Evolutionary conservation across 2,113 vertebrate genomes (phyloP).

Genomic region (Geothlypis trichas): DNA sequence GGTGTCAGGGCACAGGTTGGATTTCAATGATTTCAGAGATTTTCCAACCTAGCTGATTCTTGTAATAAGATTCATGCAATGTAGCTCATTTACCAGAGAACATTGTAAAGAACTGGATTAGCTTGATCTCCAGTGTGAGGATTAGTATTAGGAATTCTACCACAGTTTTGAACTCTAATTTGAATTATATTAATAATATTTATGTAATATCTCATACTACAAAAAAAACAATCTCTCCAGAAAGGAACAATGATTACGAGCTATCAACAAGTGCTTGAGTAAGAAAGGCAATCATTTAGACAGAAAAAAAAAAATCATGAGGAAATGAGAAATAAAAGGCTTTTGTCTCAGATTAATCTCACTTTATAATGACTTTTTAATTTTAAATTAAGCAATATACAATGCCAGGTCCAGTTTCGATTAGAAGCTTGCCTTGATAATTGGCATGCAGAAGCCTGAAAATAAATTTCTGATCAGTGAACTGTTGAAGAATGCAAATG

Average conservation of each 20-base stretch:
- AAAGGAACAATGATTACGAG: not conserved
- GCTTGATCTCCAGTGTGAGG: not conserved
- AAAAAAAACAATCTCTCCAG: constrained; percentile 11
- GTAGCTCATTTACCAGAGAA: not conserved
- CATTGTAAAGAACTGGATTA: constrained; percentile 31
- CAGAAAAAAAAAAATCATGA: not conserved
- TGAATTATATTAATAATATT: constrained; percentile 24
- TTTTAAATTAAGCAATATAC: constrained; percentile 70
- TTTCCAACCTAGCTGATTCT: not conserved
- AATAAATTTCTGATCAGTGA: constrained; percentile 86
- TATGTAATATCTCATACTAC: not conserved
- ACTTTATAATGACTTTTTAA: constrained; percentile 64
- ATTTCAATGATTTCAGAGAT: not conserved
- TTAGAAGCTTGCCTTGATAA: constrained; percentile 84
- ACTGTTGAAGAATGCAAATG: constrained; percentile 78
- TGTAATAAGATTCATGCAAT: not conserved
- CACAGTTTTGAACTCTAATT: not conserved
- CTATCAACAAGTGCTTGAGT: constrained; percentile 29
- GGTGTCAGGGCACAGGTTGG: not conserved
- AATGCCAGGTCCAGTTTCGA: constrained; percentile 67
- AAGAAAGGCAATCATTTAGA: not conserved
- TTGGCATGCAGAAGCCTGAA: constrained; percentile 80
- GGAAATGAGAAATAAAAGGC: not conserved
- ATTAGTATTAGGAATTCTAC: constrained; percentile 45
- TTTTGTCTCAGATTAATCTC: constrained; percentile 67